A percentile compares a stretch with the other conserved stretches of the same genome.
phyloP scores from a whole-genome alignment of 2,113 vertebrate genomes.

The Hemibagrus wyckioides region DNA sequence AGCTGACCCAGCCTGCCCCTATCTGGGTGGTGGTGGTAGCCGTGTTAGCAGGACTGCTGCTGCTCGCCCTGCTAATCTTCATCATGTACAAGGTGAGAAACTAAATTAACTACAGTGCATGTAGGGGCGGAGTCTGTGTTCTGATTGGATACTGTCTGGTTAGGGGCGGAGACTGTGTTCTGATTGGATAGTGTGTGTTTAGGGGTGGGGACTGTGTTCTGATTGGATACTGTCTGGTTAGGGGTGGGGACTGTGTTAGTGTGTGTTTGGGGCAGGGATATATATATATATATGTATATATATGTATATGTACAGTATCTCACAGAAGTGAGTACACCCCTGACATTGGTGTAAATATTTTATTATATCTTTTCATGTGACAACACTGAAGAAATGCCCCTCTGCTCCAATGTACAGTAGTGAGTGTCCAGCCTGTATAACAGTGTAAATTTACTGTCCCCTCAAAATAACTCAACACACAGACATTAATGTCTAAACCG shows the following conservation, averaged over 20 bases:
- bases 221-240: neutral
- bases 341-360: too few species aligned
- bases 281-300: too few species aligned
- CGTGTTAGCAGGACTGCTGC: slow-evolving; percentile 87
- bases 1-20: slow-evolving; percentile 79
- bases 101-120: neutral
- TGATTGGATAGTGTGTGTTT: neutral
- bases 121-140: neutral
- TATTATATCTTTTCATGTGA: too few species aligned
- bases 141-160: neutral
- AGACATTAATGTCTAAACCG: too few species aligned
- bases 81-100: slow-evolving; percentile 93
- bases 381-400: too few species aligned
- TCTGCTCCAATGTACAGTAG: too few species aligned
- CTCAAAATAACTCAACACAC: too few species aligned
- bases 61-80: slow-evolving; percentile 92
- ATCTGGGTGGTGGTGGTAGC: slow-evolving; percentile 94
- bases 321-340: too few species aligned
- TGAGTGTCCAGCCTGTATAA: too few species aligned
- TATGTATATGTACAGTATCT: too few species aligned
- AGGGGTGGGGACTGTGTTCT: neutral
- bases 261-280: too few species aligned
- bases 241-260: neutral
- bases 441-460: too few species aligned
- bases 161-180: neutral